phyloP scores from a whole-genome alignment of 2,797 vertebrate genomes.

The Galago senegalensis region DNA sequence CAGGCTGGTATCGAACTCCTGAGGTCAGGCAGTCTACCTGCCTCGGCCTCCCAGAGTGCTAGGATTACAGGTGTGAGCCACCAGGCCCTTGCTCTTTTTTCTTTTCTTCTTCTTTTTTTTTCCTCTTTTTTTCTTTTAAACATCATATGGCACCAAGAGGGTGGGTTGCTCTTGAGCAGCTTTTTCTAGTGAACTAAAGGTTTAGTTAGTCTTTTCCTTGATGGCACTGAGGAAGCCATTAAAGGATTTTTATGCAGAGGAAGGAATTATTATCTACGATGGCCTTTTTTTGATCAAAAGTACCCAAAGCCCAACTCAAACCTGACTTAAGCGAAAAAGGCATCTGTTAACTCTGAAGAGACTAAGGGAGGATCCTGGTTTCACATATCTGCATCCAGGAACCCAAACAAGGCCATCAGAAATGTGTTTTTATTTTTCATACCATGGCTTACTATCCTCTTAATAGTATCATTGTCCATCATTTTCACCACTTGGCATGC shows the following conservation, averaged over 20 bases:
- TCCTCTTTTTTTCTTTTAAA: no score
- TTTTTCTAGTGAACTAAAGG: neutral
- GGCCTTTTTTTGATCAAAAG: neutral
- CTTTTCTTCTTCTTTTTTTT: no score
- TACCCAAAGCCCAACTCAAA: neutral
- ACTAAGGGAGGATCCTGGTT: neutral
- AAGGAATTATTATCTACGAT: neutral
- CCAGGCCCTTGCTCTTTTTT: no score
- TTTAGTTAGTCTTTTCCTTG: no score
- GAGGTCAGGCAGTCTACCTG: no score
- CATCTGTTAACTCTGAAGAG: neutral
- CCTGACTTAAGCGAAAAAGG: neutral
- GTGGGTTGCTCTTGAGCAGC: neutral
- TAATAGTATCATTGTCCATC: neutral
- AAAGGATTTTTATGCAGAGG: neutral
- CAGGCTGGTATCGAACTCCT: no score
- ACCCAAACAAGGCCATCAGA: neutral
- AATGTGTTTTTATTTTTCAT: neutral
- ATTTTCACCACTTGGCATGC: neutral
- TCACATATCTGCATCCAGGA: neutral
- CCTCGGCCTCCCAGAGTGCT: no score
- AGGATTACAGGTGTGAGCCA: no score
- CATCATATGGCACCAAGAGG: no score
- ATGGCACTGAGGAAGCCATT: neutral
- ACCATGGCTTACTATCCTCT: neutral